Base-by-base conservation (phyloP, 2,797 vertebrate species). In the Heliangelus exortis region DNA sequence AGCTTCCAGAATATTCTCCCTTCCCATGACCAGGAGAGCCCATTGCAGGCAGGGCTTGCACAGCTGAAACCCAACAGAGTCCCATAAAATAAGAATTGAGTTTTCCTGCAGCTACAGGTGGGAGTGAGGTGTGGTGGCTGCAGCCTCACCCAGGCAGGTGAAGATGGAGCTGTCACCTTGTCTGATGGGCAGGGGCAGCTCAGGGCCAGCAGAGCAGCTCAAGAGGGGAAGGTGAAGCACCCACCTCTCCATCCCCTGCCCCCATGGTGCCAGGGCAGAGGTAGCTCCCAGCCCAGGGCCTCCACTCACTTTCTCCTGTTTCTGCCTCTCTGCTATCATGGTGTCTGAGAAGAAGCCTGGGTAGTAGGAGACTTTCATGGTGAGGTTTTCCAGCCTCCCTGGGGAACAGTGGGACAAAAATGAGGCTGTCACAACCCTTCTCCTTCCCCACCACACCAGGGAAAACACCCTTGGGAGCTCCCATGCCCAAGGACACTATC, bases 61-160 rank as follows among this genome's bases (percentile, higher is more conserved):
- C 0, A 1, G 69, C 68, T 39, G 53, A 62, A 50, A 82, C 48
- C 18, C 58, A 65, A 2, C 1, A 0, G 31, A 29, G 7, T 28
- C 34, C n/a, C 29, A 14, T 55, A 51, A 33, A 34, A n/a, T 13
- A 51, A 43, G 29, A 68, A 58, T 8, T 1, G 73, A 61, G 59
- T 67, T 43, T 83, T 43, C 10, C 68, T 53, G 29, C 43, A 63
- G 7, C 19, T 41, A 41, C 13, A 41, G 25, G 1, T 10, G 31
- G 63, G 23, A n/a, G 28, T 0, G 5, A 47, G 33, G 47, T n/a
- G 51, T 15, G 48, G 31, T 23, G 48, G 66, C 26, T 55, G 50
- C 47, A 41, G 39, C 39, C 39, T 41, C 39, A 14, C 39, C 13
- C 77, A 75, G 68, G n/a, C 43, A 34, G 53, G 36, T 23, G 4